Evolutionary conservation across 2,888 invertebrate species (phyloP), one percentile per base, ranked within the genome.

Genomic region (Cephonodes hylas): DNA sequence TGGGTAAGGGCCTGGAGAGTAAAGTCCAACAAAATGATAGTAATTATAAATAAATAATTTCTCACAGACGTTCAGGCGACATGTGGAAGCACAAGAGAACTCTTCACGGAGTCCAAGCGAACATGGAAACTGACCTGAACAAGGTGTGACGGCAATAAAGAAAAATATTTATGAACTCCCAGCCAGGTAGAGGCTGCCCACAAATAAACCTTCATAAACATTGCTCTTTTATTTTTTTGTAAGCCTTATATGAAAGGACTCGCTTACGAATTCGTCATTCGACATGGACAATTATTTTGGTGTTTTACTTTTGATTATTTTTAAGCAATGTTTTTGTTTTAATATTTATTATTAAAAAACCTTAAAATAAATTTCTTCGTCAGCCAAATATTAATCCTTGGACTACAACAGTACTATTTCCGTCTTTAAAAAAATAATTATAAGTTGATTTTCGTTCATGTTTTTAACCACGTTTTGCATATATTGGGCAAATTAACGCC

Each of bases 11-110:
- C n/a, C n/a, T n/a, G n/a, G n/a, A n/a, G n/a, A n/a, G n/a, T n/a
- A n/a, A n/a, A n/a, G n/a, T n/a, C 34, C 34, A 38, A 38, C 10
- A 38, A 38, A 13, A 38, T 1, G 2, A 1, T 38, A 13, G 10
- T 38, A 1, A 38, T n/a, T n/a, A 34, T 34, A n/a, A 38, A 3
- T 1, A 4, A 38, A n/a, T 4, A 4, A 8, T 38, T 1, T 4
- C 3, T 25, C 4, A 15, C 77, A 92, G 92, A 67, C 86, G 91
- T 53, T 91, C 91, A 13, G 91, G 91, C 3, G 92, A 92, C 58
- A 91, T 91, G 92, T 91, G 91, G 91, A 92, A 92, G 63, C 92
- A 92, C 65, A 91, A 91, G 71, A 79, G 91, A 66, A 92, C 91
- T 10, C 78, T 91, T 3, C 91, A 92, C 46, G 89, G 90, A 1